Evolutionary conservation across 1,140 invertebrate species (phyloP), one percentile per base, ranked within the genome.

Genomic region (Ridgeia piscesae): DNA sequence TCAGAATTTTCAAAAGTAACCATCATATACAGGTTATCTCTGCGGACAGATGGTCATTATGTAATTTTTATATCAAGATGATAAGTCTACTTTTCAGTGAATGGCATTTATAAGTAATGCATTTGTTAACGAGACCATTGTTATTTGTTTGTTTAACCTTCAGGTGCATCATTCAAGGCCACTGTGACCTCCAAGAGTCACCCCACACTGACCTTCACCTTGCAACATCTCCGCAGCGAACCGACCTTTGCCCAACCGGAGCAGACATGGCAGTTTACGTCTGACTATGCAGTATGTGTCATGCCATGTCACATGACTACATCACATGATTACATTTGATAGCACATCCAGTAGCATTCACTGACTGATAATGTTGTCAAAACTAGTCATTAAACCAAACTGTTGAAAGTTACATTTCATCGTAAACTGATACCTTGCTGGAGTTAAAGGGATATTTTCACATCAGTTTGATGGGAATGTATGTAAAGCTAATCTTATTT

Each of bases 181-280:
- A 95, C 94, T 93, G 95, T 96, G 11, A 94, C 93, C 58, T 95
- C 95, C 11, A 91, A 92, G 35, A 93, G 95, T 17, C 94, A 95
- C 92, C 95, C 95, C 35, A 94, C 94, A 35, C 91, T 96, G 89
- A 95, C 94, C 17, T 95, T 96, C 50, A 94, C 94, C 34, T 93
- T 96, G 92, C 92, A 94, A 89, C 93, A 96, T 1, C 89, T 96
- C 8, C 91, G 94, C 1, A 95, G 94, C 92, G 95, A 96, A 77
- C 94, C 94, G 21, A 95, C 95, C 1, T 95, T 94, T 94, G 94
- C 95, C 0, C 94, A 95, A 34, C 94, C 96, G 17, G 94, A 95
- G 92, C 96, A 96, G 91, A 92, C 94, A 33, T 96, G 96, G 96
- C 93, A 94, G 35, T 96, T 96, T 94, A 93, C 94, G 21, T 96